Evolutionary conservation across 2,113 vertebrate species (phyloP).

Genomic region (Hemibagrus wyckioides): DNA sequence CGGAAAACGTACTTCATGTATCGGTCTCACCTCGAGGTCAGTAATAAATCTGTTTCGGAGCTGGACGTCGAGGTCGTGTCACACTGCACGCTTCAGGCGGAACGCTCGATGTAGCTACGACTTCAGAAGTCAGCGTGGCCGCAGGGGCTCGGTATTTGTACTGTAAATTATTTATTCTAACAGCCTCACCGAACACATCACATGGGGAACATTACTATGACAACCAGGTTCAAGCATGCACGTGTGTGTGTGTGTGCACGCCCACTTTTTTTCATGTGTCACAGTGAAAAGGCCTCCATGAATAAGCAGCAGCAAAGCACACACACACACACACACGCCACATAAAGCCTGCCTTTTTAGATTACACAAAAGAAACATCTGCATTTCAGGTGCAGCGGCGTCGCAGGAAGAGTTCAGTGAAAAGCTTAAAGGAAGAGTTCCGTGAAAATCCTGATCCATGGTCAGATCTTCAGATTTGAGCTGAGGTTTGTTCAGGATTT

Average conservation of each 20-base stretch:
- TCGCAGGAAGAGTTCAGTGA: not conserved
- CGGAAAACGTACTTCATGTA: not conserved
- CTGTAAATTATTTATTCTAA: slow-evolving; percentile 43
- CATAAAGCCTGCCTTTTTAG: slow-evolving; percentile 36
- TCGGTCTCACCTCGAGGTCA: not conserved
- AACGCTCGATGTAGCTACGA: not conserved
- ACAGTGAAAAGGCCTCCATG: slow-evolving; percentile 18
- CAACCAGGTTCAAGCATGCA: slow-evolving; percentile 11
- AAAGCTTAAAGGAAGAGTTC: not conserved
- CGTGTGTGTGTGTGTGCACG: not conserved
- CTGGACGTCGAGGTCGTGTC: slow-evolving; percentile 33
- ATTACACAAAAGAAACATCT: slow-evolving; percentile 32
- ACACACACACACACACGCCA: not conserved
- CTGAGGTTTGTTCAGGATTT: not conserved
- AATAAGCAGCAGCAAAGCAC: slow-evolving; percentile 19
- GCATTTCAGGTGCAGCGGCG: slow-evolving; percentile 24
- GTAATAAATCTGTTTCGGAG: not conserved
- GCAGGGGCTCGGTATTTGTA: slow-evolving; percentile 40
- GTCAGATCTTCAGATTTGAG: not conserved
- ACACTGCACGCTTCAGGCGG: slow-evolving; percentile 6
- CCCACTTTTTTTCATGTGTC: slow-evolving; percentile 15
- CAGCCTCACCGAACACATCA: slow-evolving; percentile 40
- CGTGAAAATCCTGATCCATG: not conserved
- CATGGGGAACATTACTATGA: slow-evolving; percentile 43
- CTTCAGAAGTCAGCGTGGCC: slow-evolving; percentile 5